Percentiles rank a stretch among this genome's conserved stretches.
These are phyloP conservation scores for Masnerella sp. DNA, from an alignment of 2,888 invertebrate genomes.

Conservation along the genomic window DNA sequence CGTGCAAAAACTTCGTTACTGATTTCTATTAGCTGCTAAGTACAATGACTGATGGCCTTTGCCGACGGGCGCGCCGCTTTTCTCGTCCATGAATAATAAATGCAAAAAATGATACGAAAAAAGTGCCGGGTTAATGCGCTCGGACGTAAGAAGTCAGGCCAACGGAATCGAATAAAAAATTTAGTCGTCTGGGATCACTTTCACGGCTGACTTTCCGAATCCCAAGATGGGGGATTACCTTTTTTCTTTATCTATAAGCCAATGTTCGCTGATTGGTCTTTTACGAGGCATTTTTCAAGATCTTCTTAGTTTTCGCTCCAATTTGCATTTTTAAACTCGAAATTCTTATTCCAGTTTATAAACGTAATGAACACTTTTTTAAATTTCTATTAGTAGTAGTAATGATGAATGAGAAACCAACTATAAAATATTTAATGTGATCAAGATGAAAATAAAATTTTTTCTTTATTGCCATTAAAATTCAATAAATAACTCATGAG, in stretches of 20 bases:
- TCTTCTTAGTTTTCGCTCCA: neutral
- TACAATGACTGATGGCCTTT: slow-evolving; percentile 4
- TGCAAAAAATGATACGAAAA: neutral
- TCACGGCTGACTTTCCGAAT: slow-evolving; percentile 16
- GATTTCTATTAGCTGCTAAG: slow-evolving; percentile 26
- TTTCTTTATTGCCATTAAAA: too few species aligned
- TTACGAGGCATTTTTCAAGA: slow-evolving; percentile 13
- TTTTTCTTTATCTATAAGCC: slow-evolving; percentile 30
- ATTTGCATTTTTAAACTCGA: neutral
- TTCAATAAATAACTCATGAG: too few species aligned
- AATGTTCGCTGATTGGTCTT: slow-evolving; percentile 25
- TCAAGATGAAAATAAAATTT: too few species aligned
- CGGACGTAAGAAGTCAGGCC: slow-evolving; percentile 14
- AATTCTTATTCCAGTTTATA: too few species aligned
- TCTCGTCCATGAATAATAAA: slow-evolving; percentile 25
- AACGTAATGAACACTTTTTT: too few species aligned
- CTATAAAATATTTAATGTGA: too few species aligned
- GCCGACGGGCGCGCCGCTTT: neutral
- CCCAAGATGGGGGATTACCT: slow-evolving; percentile 3
- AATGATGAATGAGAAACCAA: too few species aligned
- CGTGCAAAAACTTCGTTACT: slow-evolving; percentile 26
- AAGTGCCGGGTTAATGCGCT: slow-evolving; percentile 4
- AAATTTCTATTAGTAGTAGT: too few species aligned
- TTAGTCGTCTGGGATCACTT: slow-evolving; percentile 16
- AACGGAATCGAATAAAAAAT: slow-evolving; percentile 27